A percentile compares a stretch with the other conserved stretches of the same genome.
These are phyloP conservation scores for Phengaris arion DNA, from an alignment of 2,888 invertebrate genomes.

Conservation along the genomic window DNA sequence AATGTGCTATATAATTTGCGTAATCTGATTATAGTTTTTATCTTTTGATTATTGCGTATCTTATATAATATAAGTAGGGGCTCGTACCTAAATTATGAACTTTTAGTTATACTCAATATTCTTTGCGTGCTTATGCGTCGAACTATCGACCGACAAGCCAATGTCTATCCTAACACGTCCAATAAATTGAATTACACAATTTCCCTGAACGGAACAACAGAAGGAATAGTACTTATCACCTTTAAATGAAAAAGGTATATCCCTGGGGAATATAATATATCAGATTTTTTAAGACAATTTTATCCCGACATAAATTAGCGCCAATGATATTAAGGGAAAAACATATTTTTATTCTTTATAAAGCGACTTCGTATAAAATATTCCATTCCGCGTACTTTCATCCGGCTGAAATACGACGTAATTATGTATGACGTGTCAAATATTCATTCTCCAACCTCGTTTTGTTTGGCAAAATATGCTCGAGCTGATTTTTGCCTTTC, in stretches of 20 bases:
- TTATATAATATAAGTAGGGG: too few species aligned
- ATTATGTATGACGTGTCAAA: constrained; percentile 29
- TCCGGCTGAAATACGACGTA: constrained; percentile 25
- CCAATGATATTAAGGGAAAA: neutral
- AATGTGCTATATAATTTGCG: too few species aligned
- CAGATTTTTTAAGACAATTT: neutral
- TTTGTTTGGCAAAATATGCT: constrained; percentile 24
- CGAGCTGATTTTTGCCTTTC: neutral
- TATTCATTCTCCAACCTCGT: constrained; percentile 25
- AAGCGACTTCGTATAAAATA: constrained; percentile 17
- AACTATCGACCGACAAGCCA: neutral
- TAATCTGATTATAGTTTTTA: too few species aligned
- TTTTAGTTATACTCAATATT: too few species aligned
- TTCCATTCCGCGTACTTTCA: constrained; percentile 27
- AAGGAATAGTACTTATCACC: neutral
- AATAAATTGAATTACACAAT: neutral
- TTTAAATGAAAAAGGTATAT: too few species aligned
- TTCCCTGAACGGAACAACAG: neutral
- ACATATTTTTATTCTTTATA: constrained; percentile 10
- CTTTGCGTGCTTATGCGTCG: neutral
- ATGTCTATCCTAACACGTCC: neutral
- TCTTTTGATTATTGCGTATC: too few species aligned
- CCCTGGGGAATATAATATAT: neutral
- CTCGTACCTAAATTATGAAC: too few species aligned
- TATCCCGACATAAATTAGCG: neutral